A percentile compares a stretch with the other conserved stretches of the same genome.
Evolutionary conservation across 2,888 invertebrate genomes (phyloP).

Genomic region (Camponotus fellah): DNA sequence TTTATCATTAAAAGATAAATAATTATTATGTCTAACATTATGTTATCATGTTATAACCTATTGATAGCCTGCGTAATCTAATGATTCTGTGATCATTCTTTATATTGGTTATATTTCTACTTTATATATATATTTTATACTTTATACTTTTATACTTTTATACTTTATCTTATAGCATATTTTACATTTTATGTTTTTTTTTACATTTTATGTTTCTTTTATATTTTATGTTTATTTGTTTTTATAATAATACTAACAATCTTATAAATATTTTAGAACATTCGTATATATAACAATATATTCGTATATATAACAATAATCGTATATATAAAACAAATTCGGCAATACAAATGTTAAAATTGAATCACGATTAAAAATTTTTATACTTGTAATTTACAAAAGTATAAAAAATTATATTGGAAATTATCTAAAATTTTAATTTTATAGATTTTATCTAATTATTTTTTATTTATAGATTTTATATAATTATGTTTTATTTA

Average conservation of each 20-base stretch:
- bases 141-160: background rate
- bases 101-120: too few species aligned
- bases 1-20: background rate
- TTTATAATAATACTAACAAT: background rate
- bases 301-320: too few species aligned
- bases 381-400: background rate
- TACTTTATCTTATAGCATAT: background rate
- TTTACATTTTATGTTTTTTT: background rate
- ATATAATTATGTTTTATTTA: background rate
- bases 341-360: background rate
- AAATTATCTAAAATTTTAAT: constrained; percentile 2
- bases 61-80: background rate
- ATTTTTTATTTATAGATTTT: background rate
- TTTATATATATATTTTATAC: background rate
- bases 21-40: background rate
- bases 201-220: background rate
- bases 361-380: background rate
- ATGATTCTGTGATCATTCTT: background rate
- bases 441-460: background rate
- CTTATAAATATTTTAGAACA: too few species aligned
- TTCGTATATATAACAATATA: too few species aligned
- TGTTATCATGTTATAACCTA: background rate
- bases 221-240: background rate
- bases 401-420: background rate
- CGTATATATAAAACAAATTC: too few species aligned